Base-by-base conservation (phyloP, 2,797 vertebrate species). In the Tarsius wallacei region DNA sequence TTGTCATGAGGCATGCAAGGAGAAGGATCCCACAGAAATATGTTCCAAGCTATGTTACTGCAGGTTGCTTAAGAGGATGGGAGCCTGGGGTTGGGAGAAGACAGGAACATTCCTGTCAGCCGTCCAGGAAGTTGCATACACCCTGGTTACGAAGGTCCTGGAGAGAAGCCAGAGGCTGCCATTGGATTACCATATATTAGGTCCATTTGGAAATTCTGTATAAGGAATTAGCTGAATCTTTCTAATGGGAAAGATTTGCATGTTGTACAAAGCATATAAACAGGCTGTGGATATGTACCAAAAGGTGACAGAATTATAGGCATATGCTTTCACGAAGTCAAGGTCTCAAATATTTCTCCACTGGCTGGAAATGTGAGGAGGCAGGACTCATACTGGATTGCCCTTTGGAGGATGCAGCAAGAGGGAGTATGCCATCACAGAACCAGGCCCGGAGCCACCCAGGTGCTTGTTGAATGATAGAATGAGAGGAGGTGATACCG, bases 121-220 rank as follows among this genome's bases (percentile, higher is more conserved):
- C 17, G 12, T 84, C 24, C 2, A 1, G 10, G n/a, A 64, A 76
- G 68, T 94, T 82, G 82, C 42, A 22, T 17, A 6, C 6, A 10
- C 19, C 17, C 12, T 80, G 13, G 51, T 55, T 63, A 12, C 31
- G 16, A 42, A 83, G 11, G 51, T 51, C 26, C 21, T n/a, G 10
- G 63, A 86, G 76, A 73, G 82, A 84, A 84, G 59, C 82, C 82
- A 49, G 64, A 93, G 31, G 31, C 55, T 81, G 26, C 28, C n/a
- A 12, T 80, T 81, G 64, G 42, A 22, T 73, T 84, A 63, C n/a
- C 16, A 3, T 66, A 68, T 9, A 0, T 22, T 26, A n/a, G 9
- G 61, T 49, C 7, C 14, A 2, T 74, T 51, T 68, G 90, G 21
- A 84, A 73, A 14, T 73, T 33, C 80, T 89, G 0, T 5, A 8